Evolutionary conservation across 2,797 vertebrate species (phyloP).

Genomic region (Anniella stebbinsi): DNA sequence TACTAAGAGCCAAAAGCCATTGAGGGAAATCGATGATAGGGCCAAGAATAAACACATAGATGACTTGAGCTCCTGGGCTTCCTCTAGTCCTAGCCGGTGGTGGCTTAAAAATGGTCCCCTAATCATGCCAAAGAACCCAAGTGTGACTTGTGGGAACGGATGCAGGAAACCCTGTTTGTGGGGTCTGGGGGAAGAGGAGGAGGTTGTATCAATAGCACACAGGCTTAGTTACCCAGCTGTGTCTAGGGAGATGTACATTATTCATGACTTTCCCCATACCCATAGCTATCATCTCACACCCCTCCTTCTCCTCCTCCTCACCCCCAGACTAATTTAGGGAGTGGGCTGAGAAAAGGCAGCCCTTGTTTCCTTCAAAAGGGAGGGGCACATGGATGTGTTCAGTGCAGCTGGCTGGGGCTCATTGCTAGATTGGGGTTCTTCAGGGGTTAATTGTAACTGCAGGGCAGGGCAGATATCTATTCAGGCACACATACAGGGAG

Average conservation of each 20-base stretch:
- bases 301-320: background rate
- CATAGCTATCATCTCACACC: background rate
- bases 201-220: background rate
- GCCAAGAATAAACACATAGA: background rate
- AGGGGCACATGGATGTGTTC: background rate
- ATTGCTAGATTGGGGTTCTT: slow-evolving; percentile 23
- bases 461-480: slow-evolving; percentile 48
- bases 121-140: background rate
- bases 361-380: slow-evolving; percentile 32
- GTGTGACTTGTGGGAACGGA: background rate
- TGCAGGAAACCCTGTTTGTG: slow-evolving; percentile 1
- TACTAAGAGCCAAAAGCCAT: background rate
- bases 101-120: slow-evolving; percentile 60
- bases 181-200: background rate
- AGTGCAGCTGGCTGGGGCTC: background rate
- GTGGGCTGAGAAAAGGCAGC: slow-evolving; percentile 22
- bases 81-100: background rate
- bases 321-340: slow-evolving; percentile 3
- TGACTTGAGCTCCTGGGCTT: slow-evolving; percentile 6
- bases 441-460: slow-evolving; percentile 63
- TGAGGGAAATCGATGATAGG: background rate
- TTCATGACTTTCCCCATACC: slow-evolving; percentile 23
- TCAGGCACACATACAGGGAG: background rate
- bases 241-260: slow-evolving; percentile 13
- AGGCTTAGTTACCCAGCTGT: background rate